Conservation (phyloP, 2,113 vertebrate genomes). For the Zeus faber region DNA sequence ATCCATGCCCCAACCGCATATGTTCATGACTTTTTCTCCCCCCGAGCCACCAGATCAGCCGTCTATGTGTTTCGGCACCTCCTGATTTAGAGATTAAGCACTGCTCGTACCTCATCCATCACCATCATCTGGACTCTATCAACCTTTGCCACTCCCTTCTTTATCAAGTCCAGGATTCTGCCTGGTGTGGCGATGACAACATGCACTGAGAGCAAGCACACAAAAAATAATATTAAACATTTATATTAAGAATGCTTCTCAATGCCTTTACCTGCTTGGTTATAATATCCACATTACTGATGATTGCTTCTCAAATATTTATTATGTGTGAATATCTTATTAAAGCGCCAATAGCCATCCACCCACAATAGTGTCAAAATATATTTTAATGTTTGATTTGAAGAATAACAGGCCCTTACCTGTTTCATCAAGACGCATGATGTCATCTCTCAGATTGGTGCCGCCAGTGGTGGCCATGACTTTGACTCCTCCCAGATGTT, state of each 20-base stretch:
- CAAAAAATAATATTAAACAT: too few relatives aligned
- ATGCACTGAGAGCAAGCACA: conserved; percentile 63
- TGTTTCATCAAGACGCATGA: conserved; percentile 78
- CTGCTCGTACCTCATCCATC: conserved; percentile 77
- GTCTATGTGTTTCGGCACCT: too few relatives aligned
- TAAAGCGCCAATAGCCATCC: background rate
- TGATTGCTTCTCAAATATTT: too few relatives aligned
- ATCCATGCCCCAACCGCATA: too few relatives aligned
- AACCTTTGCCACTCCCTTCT: conserved; percentile 78
- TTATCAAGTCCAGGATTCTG: conserved; percentile 77
- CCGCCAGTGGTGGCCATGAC: conserved; percentile 82
- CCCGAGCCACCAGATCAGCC: too few relatives aligned
- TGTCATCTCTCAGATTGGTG: conserved; percentile 78
- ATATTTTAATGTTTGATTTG: background rate
- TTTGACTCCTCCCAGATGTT: conserved; percentile 78
- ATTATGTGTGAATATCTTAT: too few relatives aligned
- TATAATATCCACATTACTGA: too few relatives aligned
- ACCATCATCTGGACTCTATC: conserved; percentile 77
- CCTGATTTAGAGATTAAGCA: too few relatives aligned
- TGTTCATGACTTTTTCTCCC: too few relatives aligned
- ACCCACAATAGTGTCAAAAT: background rate
- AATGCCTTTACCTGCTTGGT: too few relatives aligned
- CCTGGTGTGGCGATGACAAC: conserved; percentile 79
- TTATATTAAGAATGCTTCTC: background rate
- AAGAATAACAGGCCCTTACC: conserved; percentile 48